Conservation (phyloP, 2,888 invertebrate genomes). For the Dinocampus coccinellae region DNA sequence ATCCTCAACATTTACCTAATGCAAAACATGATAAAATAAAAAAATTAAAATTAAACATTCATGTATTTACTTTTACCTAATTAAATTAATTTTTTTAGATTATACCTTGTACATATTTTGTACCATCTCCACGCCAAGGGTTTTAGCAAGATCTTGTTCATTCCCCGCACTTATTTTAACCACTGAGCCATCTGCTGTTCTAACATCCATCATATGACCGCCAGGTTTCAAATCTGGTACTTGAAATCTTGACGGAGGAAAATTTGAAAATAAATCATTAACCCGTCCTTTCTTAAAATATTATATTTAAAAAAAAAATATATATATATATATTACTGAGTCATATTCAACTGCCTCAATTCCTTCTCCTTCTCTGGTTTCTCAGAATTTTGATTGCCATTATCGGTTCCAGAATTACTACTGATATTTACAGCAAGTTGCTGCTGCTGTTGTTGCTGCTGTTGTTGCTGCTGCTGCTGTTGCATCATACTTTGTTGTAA, state of each 20-base stretch:
- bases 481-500: conserved; percentile 67
- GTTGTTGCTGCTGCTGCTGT: conserved; percentile 74
- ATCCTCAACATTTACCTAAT: conserved; percentile 81
- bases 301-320: background rate
- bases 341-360: conserved; percentile 65
- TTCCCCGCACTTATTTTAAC: conserved; percentile 80
- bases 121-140: conserved; percentile 79
- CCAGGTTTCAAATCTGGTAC: conserved; percentile 69
- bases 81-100: background rate
- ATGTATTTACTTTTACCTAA: background rate
- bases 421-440: conserved; percentile 60
- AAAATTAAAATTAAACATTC: background rate
- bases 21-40: conserved; percentile 19
- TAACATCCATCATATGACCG: conserved; percentile 74
- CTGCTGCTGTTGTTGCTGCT: conserved; percentile 70
- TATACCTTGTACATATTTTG: conserved; percentile 83
- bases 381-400: conserved; percentile 56
- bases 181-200: conserved; percentile 79
- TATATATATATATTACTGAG: conserved; percentile 67
- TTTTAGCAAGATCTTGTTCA: conserved; percentile 75
- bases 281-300: background rate
- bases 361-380: conserved; percentile 65
- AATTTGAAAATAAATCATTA: conserved; percentile 12
- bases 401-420: conserved; percentile 56
- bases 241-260: conserved; percentile 62